These are phyloP conservation scores for Lampris incognitus DNA, from an alignment of 2,113 vertebrate species.

Conservation along the genomic window DNA sequence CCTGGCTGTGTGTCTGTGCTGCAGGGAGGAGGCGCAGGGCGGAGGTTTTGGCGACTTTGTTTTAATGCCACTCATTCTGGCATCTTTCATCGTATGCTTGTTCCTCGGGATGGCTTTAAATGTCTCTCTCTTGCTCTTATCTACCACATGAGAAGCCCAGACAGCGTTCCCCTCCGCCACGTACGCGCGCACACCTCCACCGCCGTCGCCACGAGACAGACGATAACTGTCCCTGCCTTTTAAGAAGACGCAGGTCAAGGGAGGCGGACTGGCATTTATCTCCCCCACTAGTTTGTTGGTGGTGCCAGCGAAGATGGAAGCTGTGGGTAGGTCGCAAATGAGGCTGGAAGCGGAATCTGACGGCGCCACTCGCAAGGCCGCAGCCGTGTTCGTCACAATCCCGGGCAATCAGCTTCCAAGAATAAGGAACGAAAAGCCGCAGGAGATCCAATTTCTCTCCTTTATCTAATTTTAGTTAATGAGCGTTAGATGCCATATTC, in stretches of 20 bases:
- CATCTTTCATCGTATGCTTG: constrained; percentile 76
- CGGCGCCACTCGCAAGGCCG: background rate
- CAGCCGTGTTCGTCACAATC: constrained; percentile 25
- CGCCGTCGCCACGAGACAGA: constrained; percentile 64
- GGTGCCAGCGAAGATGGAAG: constrained; percentile 38
- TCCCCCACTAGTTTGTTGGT: constrained; percentile 63
- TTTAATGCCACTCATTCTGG: constrained; percentile 67
- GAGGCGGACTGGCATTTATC: constrained; percentile 75
- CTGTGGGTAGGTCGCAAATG: constrained; percentile 4
- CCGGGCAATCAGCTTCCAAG: constrained; percentile 40
- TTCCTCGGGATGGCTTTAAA: constrained; percentile 72
- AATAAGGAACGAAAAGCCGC: constrained; percentile 35
- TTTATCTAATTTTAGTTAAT: constrained; percentile 26
- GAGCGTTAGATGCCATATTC: constrained; percentile 31
- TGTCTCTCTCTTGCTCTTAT: constrained; percentile 73
- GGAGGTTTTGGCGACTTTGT: constrained; percentile 59
- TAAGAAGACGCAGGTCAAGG: constrained; percentile 57
- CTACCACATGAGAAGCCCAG: constrained; percentile 81
- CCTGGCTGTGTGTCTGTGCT: constrained; percentile 34
- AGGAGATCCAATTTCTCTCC: constrained; percentile 30
- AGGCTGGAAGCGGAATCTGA: constrained; percentile 31
- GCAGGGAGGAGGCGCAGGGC: constrained; percentile 3
- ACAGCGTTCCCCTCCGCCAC: constrained; percentile 50
- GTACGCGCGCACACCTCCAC: background rate
- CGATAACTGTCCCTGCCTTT: constrained; percentile 72